phyloP scores from a whole-genome alignment of 1,140 invertebrate species.

The Drosophila burlai region DNA sequence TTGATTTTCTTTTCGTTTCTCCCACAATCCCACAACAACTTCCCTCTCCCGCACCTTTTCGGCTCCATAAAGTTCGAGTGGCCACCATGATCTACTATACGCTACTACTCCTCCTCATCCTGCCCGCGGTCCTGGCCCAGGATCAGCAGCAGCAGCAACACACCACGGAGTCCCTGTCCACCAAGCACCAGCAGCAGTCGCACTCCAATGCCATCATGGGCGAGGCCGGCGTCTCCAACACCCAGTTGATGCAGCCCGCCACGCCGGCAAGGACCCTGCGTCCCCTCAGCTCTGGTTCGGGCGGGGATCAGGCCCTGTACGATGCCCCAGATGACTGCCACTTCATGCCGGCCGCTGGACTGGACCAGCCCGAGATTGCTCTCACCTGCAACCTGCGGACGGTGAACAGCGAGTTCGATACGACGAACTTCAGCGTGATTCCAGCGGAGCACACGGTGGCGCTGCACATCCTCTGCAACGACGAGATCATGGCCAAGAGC shows the following conservation, averaged over 20 bases:
- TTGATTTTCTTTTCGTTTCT: constrained; percentile 69
- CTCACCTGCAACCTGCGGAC: constrained; percentile 92
- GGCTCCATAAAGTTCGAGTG: constrained; percentile 8
- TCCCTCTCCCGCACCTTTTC: constrained; percentile 14
- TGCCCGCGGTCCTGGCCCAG: constrained; percentile 29
- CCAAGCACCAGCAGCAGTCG: constrained; percentile 58
- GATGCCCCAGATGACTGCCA: constrained; percentile 93
- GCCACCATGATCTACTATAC: constrained; percentile 33
- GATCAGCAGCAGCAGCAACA: constrained; percentile 38
- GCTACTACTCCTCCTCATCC: constrained; percentile 18
- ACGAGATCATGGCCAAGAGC: constrained; percentile 90
- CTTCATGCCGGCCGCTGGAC: constrained; percentile 66
- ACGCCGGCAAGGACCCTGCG: constrained; percentile 58
- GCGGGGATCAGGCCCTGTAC: constrained; percentile 86
- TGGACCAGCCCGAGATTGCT: constrained; percentile 88
- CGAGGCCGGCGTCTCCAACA: constrained; percentile 75
- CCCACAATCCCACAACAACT: constrained; percentile 22
- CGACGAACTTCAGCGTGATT: constrained; percentile 94
- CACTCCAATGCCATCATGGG: constrained; percentile 83
- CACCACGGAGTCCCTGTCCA: constrained; percentile 38
- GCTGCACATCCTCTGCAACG: constrained; percentile 91
- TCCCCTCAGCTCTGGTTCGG: constrained; percentile 41
- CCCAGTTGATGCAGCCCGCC: constrained; percentile 67
- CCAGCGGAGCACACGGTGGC: constrained; percentile 93
- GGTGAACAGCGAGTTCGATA: constrained; percentile 93